Percentiles rank a stretch among this genome's conserved stretches.
Evolutionary conservation across 2,797 vertebrate genomes (phyloP).

Genomic region (Tachyglossus aculeatus): DNA sequence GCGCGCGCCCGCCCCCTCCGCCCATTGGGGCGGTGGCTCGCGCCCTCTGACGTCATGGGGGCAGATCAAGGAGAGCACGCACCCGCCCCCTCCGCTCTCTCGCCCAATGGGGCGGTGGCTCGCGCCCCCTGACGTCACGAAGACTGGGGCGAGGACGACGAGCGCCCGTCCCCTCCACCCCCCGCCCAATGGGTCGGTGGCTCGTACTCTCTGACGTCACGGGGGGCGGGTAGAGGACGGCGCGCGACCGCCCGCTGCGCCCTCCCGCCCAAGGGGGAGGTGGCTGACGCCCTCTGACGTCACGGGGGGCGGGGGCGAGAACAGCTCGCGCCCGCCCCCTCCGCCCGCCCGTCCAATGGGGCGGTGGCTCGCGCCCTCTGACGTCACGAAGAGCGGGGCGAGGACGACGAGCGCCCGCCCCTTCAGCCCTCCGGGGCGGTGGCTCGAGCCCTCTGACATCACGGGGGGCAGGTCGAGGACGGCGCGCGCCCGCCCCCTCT

Average conservation of each 20-base stretch:
- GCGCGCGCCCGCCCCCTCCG: neutral
- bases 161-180: too few relatives aligned
- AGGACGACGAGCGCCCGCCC: neutral
- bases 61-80: neutral
- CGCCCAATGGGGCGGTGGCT: neutral
- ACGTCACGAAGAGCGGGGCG: neutral
- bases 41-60: too few relatives aligned
- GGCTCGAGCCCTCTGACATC: slow-evolving; percentile 42
- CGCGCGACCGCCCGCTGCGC: rapidly evolving
- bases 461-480: neutral
- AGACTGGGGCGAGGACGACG: too few relatives aligned
- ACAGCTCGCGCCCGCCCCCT: neutral
- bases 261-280: neutral
- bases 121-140: too few relatives aligned
- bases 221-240: slow-evolving; percentile 11
- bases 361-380: slow-evolving; percentile 9
- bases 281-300: too few relatives aligned
- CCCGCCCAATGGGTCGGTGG: too few relatives aligned
- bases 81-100: too few relatives aligned
- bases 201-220: too few relatives aligned
- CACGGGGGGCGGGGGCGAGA: neutral
- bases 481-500: neutral
- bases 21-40: too few relatives aligned
- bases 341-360: neutral
- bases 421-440: neutral